Percentiles rank a stretch among this genome's conserved stretches.
These are phyloP conservation scores for Aquatica leii DNA, from an alignment of 2,888 invertebrate species.

Conservation along the genomic window DNA sequence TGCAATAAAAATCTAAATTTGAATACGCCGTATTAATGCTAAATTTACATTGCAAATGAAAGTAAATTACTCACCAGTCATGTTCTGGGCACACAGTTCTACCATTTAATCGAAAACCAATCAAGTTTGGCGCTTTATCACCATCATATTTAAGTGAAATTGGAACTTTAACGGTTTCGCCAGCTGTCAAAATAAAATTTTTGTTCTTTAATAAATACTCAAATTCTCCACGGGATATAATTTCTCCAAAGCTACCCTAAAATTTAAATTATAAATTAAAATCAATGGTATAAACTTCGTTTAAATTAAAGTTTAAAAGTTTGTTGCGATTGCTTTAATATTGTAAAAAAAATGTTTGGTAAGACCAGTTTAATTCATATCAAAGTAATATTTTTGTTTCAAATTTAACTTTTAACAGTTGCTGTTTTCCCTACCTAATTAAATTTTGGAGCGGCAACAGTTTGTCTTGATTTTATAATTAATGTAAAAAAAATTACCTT, in stretches of 20 bases:
- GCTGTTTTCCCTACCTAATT: background rate
- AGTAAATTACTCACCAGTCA: slow-evolving; percentile 42
- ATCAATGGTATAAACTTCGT: background rate
- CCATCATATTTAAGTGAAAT: slow-evolving; percentile 50
- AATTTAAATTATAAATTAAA: slow-evolving; percentile 27
- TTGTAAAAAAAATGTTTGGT: no score
- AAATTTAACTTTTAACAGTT: slow-evolving; percentile 2
- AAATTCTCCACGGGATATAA: slow-evolving; percentile 35
- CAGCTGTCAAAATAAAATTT: slow-evolving; percentile 42
- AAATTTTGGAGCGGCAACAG: background rate
- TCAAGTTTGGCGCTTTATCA: slow-evolving; percentile 45
- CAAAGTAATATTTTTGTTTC: background rate
- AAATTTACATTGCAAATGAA: slow-evolving; percentile 30
- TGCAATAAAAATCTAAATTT: slow-evolving; percentile 19
- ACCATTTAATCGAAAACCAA: slow-evolving; percentile 52
- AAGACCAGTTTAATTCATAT: no score
- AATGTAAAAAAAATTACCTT: background rate
- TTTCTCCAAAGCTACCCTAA: slow-evolving; percentile 39
- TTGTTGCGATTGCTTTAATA: no score
- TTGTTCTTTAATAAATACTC: slow-evolving; percentile 49
- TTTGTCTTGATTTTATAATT: background rate
- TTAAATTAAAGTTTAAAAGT: background rate
- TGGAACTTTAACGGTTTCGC: slow-evolving; percentile 40
- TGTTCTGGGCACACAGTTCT: slow-evolving; percentile 49
- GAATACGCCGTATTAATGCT: slow-evolving; percentile 22